A percentile compares a stretch with the other conserved stretches of the same genome.
Evolutionary conservation across 1,140 invertebrate species (phyloP).

Genomic region (Drosophila sproati): DNA sequence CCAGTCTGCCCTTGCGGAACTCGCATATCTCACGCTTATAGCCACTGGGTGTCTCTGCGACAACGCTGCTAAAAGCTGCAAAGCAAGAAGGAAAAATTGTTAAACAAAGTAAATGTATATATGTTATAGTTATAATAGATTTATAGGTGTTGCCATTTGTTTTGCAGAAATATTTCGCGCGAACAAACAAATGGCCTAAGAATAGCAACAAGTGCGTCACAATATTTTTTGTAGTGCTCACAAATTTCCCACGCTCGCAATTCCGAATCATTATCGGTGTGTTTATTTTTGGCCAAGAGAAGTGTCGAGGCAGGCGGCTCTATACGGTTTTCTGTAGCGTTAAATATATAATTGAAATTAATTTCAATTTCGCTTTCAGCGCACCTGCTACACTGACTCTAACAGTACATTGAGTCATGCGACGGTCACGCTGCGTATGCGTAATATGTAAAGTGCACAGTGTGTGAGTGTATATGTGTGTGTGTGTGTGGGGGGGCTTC

Average conservation of each 20-base stretch:
- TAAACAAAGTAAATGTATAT: slow-evolving; percentile 42
- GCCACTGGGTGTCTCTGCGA: slow-evolving; percentile 58
- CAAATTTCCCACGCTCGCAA: slow-evolving; percentile 66
- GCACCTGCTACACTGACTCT: slow-evolving; percentile 30
- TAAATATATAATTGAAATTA: slow-evolving; percentile 32
- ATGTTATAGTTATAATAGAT: slow-evolving; percentile 53
- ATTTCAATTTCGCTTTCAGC: slow-evolving; percentile 56
- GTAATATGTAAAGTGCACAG: slow-evolving; percentile 39
- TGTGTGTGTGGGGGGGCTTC: slow-evolving; percentile 14
- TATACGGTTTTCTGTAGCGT: slow-evolving; percentile 9
- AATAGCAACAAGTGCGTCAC: slow-evolving; percentile 78
- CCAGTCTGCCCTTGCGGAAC: slow-evolving; percentile 69
- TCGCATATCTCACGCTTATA: slow-evolving; percentile 74
- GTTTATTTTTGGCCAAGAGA: slow-evolving; percentile 57
- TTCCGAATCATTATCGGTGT: slow-evolving; percentile 42
- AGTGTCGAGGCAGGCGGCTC: slow-evolving; percentile 21
- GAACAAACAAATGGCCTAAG: slow-evolving; percentile 35
- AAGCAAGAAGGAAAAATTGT: slow-evolving; percentile 18
- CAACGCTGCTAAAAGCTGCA: slow-evolving; percentile 36
- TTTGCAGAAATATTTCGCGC: slow-evolving; percentile 38
- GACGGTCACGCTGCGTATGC: slow-evolving; percentile 56
- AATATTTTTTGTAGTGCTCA: slow-evolving; percentile 23
- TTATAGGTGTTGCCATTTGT: slow-evolving; percentile 62
- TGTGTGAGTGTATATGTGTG: background rate
- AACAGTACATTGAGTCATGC: slow-evolving; percentile 47